phyloP scores from a whole-genome alignment of 2,888 invertebrate species.

The Atethmia centrago region DNA sequence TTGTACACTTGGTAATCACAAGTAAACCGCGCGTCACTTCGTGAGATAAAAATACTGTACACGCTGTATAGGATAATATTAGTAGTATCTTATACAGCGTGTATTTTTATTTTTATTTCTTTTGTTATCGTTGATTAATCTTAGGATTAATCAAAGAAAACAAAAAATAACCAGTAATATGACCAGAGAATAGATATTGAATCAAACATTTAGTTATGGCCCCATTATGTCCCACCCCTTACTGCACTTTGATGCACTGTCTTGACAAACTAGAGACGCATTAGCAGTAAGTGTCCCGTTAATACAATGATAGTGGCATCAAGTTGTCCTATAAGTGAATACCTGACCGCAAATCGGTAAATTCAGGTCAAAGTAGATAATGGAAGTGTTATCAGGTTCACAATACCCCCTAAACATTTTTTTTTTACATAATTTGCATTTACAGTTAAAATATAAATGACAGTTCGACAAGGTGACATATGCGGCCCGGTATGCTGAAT shows the following conservation, averaged over 20 bases:
- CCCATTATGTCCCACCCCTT: slow-evolving; percentile 15
- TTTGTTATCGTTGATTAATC: no score
- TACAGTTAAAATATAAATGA: background rate
- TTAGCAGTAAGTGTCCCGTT: slow-evolving; percentile 72
- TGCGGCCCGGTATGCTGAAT: no score
- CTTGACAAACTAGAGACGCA: slow-evolving; percentile 69
- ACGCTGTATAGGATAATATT: no score
- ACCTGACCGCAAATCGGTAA: slow-evolving; percentile 41
- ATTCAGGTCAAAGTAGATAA: slow-evolving; percentile 15
- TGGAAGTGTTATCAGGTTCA: background rate
- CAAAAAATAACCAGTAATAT: background rate
- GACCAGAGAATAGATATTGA: background rate
- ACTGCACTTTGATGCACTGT: slow-evolving; percentile 35
- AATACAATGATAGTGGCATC: slow-evolving; percentile 67
- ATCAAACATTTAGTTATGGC: background rate
- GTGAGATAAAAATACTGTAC: no score
- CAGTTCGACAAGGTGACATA: background rate
- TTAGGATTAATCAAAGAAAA: background rate
- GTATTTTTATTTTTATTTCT: no score
- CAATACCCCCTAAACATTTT: background rate
- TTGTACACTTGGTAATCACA: no score
- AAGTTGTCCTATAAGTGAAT: slow-evolving; percentile 63
- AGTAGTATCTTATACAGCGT: no score
- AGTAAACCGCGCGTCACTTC: no score
- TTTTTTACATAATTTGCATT: no score